Percentiles rank a stretch among this genome's conserved stretches.
These are phyloP conservation scores for Hylaeus volcanicus DNA, from an alignment of 1,140 invertebrate genomes.

Conservation along the genomic window DNA sequence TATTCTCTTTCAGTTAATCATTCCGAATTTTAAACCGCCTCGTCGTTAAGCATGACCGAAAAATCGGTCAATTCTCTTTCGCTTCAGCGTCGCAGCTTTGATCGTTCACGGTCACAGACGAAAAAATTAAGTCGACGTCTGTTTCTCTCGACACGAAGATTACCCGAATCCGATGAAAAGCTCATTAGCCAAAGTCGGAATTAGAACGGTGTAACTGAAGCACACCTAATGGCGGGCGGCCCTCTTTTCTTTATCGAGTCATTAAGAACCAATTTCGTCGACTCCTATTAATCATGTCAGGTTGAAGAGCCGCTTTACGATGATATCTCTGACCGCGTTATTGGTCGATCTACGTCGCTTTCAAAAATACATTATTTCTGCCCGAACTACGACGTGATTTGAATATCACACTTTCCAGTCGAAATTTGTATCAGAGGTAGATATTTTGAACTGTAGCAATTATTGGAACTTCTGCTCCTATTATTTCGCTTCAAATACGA, in stretches of 20 bases:
- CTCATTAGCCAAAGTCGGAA: conserved; percentile 56
- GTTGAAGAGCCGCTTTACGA: conserved; percentile 28
- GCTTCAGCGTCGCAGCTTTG: no score
- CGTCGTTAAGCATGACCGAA: no score
- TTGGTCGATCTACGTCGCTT: background rate
- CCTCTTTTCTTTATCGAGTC: conserved; percentile 60
- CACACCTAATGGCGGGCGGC: conserved; percentile 48
- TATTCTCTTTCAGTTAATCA: no score
- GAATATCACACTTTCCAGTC: no score
- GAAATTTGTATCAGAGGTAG: no score
- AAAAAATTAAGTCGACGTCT: background rate
- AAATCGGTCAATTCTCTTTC: no score
- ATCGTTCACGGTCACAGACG: background rate
- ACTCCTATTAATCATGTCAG: conserved; percentile 58
- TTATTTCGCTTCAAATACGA: no score
- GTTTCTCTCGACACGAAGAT: conserved; percentile 18
- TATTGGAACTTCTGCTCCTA: no score
- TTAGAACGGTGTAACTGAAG: conserved; percentile 58
- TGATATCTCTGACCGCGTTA: conserved; percentile 42
- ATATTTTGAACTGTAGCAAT: no score
- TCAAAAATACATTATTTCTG: background rate
- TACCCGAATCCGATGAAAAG: conserved; percentile 59
- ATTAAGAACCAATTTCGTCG: conserved; percentile 59
- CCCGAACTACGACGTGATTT: background rate
- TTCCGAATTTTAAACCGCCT: no score